phyloP scores from a whole-genome alignment of 2,113 vertebrate species.

The Sus scrofa region DNA sequence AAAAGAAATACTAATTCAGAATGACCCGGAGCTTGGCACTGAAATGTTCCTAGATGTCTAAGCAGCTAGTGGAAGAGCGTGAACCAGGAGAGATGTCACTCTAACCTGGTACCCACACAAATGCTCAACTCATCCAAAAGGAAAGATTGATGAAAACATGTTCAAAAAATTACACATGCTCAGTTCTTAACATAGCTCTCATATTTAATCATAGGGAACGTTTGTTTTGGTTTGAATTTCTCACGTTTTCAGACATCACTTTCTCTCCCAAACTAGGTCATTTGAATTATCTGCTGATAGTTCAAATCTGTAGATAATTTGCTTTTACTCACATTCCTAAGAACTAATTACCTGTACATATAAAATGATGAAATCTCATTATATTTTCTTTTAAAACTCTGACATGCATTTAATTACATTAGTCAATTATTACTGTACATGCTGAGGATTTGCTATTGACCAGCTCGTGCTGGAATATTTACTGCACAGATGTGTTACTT shows the following conservation, averaged over 20 bases:
- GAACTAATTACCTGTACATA: constrained; percentile 90
- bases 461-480: constrained; percentile 86
- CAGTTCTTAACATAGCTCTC: constrained; percentile 69
- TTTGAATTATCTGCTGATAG: constrained; percentile 88
- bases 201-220: constrained; percentile 59
- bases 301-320: constrained; percentile 89
- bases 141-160: constrained; percentile 48
- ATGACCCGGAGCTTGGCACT: neutral
- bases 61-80: neutral
- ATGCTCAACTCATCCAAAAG: constrained; percentile 27
- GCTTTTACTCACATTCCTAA: constrained; percentile 86
- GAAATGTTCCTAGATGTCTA: neutral
- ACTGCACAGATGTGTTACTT: constrained; percentile 88
- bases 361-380: constrained; percentile 90
- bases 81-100: neutral
- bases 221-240: constrained; percentile 83
- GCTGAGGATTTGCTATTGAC: constrained; percentile 87
- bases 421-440: constrained; percentile 88
- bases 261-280: constrained; percentile 77
- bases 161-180: constrained; percentile 69
- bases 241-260: constrained; percentile 77
- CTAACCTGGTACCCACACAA: neutral
- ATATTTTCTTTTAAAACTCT: constrained; percentile 88
- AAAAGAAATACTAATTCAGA: neutral
- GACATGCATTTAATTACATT: constrained; percentile 89